These are phyloP conservation scores for Eulemur mongoz DNA, from an alignment of 2,797 vertebrate species.

Conservation along the genomic window DNA sequence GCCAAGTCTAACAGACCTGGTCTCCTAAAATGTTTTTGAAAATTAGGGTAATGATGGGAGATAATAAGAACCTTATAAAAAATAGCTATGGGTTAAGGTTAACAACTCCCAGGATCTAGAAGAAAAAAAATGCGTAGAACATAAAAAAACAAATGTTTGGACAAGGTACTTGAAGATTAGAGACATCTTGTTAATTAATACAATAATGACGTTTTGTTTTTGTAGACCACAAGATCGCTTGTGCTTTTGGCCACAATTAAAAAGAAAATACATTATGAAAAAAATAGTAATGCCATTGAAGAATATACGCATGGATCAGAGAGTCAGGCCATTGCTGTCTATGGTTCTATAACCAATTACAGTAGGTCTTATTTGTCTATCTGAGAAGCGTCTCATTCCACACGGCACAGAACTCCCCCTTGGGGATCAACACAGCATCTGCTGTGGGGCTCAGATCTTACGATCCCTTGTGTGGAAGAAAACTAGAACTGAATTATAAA, in stretches of 20 bases:
- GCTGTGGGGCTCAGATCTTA: rapidly evolving
- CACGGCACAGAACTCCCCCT: background rate
- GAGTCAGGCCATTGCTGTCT: too few relatives aligned
- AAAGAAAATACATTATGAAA: background rate
- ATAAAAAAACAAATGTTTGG: background rate
- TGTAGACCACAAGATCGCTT: rapidly evolving
- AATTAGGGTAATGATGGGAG: background rate
- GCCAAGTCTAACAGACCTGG: background rate
- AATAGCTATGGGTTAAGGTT: background rate
- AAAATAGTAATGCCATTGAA: background rate
- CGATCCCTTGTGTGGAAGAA: background rate
- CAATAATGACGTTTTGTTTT: background rate
- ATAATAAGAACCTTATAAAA: background rate
- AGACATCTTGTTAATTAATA: background rate
- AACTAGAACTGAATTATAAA: rapidly evolving
- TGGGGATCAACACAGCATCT: rapidly evolving
- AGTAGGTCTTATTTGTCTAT: background rate
- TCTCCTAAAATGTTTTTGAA: background rate
- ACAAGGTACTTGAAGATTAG: background rate
- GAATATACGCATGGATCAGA: background rate
- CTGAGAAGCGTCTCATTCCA: rapidly evolving
- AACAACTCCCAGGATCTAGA: background rate
- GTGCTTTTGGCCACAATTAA: background rate
- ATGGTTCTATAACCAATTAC: background rate
- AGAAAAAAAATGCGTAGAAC: background rate